Evolutionary conservation across 2,797 vertebrate species (phyloP), one percentile per base, ranked within the genome.

Genomic region (Hemibagrus guttatus): DNA sequence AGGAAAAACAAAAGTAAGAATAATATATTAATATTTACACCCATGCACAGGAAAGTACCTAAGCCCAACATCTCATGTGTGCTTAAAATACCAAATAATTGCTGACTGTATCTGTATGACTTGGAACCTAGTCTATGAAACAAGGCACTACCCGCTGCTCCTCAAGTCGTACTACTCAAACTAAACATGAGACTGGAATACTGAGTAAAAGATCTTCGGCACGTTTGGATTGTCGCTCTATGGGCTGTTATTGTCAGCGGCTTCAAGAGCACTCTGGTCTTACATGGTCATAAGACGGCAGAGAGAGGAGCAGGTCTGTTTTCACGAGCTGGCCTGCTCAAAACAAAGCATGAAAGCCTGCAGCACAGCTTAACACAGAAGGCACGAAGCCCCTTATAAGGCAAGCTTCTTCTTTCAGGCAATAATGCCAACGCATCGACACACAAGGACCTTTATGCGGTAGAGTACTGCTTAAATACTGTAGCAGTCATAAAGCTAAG

Each of bases 261-360:
- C 85, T n/a, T 64, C 52, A 42, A 68, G 86, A 84, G 84, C 85
- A 85, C 80, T 89, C 91, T 92, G 93, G 89, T 94, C 95, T 94
- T 95, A 95, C 93, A 95, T 94, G 95, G 94, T 93, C 94, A 95
- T 94, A 89, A 90, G 58, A 85, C 89, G 58, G 93, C 88, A 83
- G 76, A 28, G 35, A 39, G n/a, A 88, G 88, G 58, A 83, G 63
- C 46, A 42, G 54, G 86, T 87, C 88, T 85, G 54, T 87, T 79
- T 91, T 85, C 78, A 86, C 14, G 68, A 87, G 81, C 23, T 46
- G 84, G 89, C 85, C 88, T 87, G 91, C 89, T 91, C 91, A 90
- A 87, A 88, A 85, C 90, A 84, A 93, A 91, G 85, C 90, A 91
- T 87, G 35, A 68, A 76, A 61, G 69, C 69, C 59, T 61, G 64